Evolutionary conservation across 1,140 invertebrate genomes (phyloP).

Genomic region (Drosophila lacertosa): DNA sequence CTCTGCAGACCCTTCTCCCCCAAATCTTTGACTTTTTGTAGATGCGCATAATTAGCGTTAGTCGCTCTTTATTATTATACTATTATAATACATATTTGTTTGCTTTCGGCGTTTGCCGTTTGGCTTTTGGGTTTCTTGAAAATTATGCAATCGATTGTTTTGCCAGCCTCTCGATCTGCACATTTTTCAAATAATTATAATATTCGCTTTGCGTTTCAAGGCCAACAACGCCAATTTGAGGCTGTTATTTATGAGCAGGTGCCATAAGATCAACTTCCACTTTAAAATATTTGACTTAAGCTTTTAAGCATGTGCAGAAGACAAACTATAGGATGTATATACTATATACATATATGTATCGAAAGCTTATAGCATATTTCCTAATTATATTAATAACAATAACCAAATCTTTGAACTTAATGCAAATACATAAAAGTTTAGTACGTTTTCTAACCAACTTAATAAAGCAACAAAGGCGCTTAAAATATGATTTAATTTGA

Average conservation of each 20-base stretch:
- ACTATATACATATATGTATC: no score
- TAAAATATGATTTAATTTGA: no score
- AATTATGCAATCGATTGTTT: slow-evolving; percentile 47
- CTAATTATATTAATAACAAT: no score
- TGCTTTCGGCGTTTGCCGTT: slow-evolving; percentile 1
- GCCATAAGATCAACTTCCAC: slow-evolving; percentile 7
- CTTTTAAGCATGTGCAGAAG: no score
- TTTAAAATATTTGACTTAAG: neutral
- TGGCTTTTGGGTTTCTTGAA: slow-evolving; percentile 1
- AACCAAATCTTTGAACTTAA: no score
- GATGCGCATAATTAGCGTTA: slow-evolving; percentile 56
- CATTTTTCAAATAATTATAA: slow-evolving; percentile 43
- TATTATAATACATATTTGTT: slow-evolving; percentile 40
- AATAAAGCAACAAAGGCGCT: no score
- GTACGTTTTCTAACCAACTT: no score
- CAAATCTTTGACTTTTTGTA: slow-evolving; percentile 26
- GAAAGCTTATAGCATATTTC: no score
- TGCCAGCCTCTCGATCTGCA: slow-evolving; percentile 1
- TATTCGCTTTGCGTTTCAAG: slow-evolving; percentile 41
- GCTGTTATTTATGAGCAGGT: slow-evolving; percentile 13
- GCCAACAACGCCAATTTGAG: slow-evolving; percentile 33
- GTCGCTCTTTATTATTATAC: slow-evolving; percentile 50
- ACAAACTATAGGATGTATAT: no score
- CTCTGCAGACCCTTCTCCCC: neutral
- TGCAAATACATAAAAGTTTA: no score